Conservation (phyloP, 2,113 vertebrate species). For the Chloebia gouldiae region DNA sequence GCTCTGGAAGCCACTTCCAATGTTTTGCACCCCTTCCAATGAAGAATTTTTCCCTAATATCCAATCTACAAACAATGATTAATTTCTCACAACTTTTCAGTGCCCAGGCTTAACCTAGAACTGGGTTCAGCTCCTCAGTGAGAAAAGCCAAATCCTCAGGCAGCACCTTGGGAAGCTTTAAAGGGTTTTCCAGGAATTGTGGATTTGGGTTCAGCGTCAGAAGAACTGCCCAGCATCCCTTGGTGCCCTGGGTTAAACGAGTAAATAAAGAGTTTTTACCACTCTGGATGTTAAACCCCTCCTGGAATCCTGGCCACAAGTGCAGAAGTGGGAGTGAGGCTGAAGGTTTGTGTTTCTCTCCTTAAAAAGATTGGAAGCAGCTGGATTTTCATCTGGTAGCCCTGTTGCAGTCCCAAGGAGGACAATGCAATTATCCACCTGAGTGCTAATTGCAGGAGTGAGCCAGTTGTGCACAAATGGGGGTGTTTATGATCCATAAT, state of each 20-base stretch:
- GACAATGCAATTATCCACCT: constrained; percentile 22
- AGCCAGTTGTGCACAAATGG: neutral
- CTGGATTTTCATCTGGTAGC: constrained; percentile 30
- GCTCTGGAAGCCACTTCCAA: neutral
- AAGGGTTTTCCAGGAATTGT: neutral
- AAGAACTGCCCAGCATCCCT: neutral
- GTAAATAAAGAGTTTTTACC: neutral
- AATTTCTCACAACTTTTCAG: neutral
- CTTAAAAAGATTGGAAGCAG: neutral
- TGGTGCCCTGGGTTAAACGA: neutral
- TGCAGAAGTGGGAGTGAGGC: neutral
- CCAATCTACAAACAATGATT: neutral
- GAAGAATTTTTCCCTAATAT: neutral
- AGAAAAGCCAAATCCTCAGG: neutral
- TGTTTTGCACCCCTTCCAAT: neutral
- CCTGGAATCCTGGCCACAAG: neutral
- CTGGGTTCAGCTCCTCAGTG: neutral
- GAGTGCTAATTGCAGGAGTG: neutral
- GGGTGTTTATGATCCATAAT: neutral
- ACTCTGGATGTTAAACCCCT: neutral
- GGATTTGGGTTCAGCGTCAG: neutral
- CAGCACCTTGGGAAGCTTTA: neutral
- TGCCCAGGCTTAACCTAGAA: neutral
- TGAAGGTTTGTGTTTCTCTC: neutral
- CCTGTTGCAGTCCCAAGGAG: neutral